phyloP scores from a whole-genome alignment of 2,888 invertebrate species.

The Megalurothrips usitatus region DNA sequence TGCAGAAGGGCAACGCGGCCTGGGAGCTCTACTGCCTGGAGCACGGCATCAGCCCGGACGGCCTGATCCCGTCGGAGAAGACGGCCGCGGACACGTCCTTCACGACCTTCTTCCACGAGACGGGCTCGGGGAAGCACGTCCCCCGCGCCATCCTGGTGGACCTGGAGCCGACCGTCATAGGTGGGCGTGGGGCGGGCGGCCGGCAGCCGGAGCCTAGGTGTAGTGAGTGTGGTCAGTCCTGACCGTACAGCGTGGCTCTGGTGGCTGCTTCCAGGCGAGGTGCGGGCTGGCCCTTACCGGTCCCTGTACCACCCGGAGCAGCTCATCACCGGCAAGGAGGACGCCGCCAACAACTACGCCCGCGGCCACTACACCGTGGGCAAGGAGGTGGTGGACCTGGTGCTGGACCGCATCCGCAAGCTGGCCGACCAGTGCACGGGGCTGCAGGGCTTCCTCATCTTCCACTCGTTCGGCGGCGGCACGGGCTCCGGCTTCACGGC shows the following conservation, averaged over 20 bases:
- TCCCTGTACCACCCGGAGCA: slow-evolving; percentile 56
- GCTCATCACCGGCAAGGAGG: slow-evolving; percentile 55
- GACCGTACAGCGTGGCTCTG: not conserved
- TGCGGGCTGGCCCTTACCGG: slow-evolving; percentile 50
- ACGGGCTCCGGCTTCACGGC: slow-evolving; percentile 55
- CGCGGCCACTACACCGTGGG: slow-evolving; percentile 56
- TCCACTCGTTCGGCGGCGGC: slow-evolving; percentile 52
- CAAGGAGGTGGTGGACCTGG: slow-evolving; percentile 50
- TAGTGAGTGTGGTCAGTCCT: too few species aligned
- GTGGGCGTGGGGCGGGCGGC: too few species aligned
- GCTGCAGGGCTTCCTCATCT: slow-evolving; percentile 51
- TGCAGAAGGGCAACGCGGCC: too few species aligned
- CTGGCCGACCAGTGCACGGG: slow-evolving; percentile 51
- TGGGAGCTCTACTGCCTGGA: too few species aligned
- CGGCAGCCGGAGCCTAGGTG: too few species aligned
- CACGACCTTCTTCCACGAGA: not conserved
- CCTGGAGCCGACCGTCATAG: not conserved
- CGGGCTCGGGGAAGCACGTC: not conserved
- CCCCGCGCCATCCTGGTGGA: not conserved
- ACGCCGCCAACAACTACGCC: slow-evolving; percentile 57
- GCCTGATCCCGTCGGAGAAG: too few species aligned
- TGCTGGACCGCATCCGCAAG: slow-evolving; percentile 47
- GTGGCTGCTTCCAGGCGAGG: slow-evolving; percentile 42
- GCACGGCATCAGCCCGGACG: too few species aligned
- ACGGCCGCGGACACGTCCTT: not conserved